Percentiles rank a stretch among this genome's conserved stretches.
Conservation (phyloP, 2,113 vertebrate species). For the Proterorhinus semilunaris region DNA sequence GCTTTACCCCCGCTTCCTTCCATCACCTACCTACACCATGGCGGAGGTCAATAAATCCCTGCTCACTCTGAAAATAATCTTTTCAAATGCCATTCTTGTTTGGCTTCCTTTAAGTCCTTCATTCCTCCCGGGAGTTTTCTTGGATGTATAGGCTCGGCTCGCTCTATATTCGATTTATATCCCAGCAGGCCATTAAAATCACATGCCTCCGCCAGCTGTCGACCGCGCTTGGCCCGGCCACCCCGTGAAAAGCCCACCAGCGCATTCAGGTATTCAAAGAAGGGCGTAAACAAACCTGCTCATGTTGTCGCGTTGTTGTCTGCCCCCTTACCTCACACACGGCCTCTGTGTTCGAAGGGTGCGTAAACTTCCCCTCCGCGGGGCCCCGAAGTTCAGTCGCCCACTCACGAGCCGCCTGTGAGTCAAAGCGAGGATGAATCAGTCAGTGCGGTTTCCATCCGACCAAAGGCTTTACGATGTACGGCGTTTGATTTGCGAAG, state of each 20-base stretch:
- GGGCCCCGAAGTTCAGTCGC: constrained; percentile 34
- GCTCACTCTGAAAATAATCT: background rate
- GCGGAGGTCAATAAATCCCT: too few species aligned
- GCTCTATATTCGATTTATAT: constrained; percentile 34
- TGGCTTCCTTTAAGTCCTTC: constrained; percentile 13
- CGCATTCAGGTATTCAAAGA: constrained; percentile 20
- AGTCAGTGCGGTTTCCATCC: constrained; percentile 13
- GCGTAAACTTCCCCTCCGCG: constrained; percentile 38
- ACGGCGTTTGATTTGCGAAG: background rate
- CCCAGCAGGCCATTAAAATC: constrained; percentile 29
- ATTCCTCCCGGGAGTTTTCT: constrained; percentile 11
- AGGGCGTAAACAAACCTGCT: constrained; percentile 62
- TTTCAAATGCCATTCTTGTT: constrained; percentile 15
- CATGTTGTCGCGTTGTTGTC: constrained; percentile 12
- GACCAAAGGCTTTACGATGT: background rate
- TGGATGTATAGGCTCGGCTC: constrained; percentile 7
- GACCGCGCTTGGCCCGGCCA: background rate
- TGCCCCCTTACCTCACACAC: constrained; percentile 23
- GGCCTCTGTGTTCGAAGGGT: constrained; percentile 45
- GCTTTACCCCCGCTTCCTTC: constrained; percentile 12
- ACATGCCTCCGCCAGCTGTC: constrained; percentile 9
- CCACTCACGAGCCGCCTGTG: constrained; percentile 46
- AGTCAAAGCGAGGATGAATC: constrained; percentile 67
- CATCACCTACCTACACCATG: background rate
- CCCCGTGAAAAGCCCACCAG: constrained; percentile 16